Conservation (phyloP, 2,888 invertebrate genomes). For the Sericinus montela region DNA sequence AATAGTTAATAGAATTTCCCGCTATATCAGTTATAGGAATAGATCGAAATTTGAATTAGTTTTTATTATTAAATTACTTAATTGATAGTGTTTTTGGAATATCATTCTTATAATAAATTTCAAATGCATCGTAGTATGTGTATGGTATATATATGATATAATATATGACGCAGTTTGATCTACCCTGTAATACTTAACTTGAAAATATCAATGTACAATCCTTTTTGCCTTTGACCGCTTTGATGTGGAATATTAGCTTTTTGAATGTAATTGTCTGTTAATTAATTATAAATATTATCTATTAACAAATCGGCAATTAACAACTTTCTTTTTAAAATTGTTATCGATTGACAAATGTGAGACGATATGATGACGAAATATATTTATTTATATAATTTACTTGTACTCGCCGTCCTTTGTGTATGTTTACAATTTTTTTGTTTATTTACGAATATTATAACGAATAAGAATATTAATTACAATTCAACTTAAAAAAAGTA, state of each 20-base stretch:
- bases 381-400: too few relatives aligned
- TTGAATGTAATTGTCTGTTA: constrained; percentile 4
- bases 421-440: background rate
- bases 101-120: constrained; percentile 1
- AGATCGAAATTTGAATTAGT: background rate
- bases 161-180: background rate
- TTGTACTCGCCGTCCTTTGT: background rate
- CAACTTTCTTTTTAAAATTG: background rate
- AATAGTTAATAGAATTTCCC: background rate
- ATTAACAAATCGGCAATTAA: background rate
- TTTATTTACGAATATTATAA: too few relatives aligned
- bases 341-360: background rate
- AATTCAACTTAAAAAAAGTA: too few relatives aligned
- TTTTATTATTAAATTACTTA: background rate
- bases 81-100: background rate
- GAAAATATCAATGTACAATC: background rate
- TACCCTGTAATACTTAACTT: background rate
- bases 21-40: constrained; percentile 8
- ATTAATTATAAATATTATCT: constrained; percentile 1
- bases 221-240: constrained; percentile 6
- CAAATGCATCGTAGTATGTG: background rate
- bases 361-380: too few relatives aligned
- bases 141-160: background rate
- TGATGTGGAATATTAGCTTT: constrained; percentile 5
- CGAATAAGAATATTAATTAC: too few relatives aligned